phyloP scores from a whole-genome alignment of 2,888 invertebrate species.

The Epirrita christyi region DNA sequence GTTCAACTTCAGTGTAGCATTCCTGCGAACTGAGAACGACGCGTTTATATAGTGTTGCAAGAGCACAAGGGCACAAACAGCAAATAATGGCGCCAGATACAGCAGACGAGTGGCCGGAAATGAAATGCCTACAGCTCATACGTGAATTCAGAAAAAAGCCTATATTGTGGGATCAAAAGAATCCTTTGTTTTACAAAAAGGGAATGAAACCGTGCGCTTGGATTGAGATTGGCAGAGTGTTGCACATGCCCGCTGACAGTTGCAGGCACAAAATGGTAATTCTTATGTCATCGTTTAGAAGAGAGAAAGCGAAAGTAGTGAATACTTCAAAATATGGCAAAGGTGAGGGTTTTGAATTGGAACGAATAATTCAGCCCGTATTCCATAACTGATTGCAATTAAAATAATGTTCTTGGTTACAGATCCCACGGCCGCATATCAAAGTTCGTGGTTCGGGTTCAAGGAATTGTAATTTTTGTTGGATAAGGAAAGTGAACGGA shows the following conservation, averaged over 20 bases:
- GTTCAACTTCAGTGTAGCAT: conserved; percentile 46
- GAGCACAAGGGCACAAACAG: conserved; percentile 14
- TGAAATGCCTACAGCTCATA: conserved; percentile 52
- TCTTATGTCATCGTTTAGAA: conserved; percentile 56
- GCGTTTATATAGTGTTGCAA: conserved; percentile 43
- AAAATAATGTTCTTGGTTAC: conserved; percentile 24
- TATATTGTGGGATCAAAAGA: conserved; percentile 52
- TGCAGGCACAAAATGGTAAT: conserved; percentile 57
- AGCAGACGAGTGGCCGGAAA: conserved; percentile 50
- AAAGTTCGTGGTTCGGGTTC: conserved; percentile 57
- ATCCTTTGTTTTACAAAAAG: conserved; percentile 49
- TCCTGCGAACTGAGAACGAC: conserved; percentile 49
- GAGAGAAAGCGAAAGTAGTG: conserved; percentile 55
- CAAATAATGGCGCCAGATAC: conserved; percentile 41
- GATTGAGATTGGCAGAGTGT: conserved; percentile 45
- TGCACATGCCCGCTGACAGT: conserved; percentile 41
- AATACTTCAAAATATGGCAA: conserved; percentile 29
- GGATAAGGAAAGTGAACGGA: conserved; percentile 49
- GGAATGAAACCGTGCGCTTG: conserved; percentile 47
- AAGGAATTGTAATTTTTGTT: conserved; percentile 55
- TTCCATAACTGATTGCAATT: not conserved
- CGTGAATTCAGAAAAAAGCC: conserved; percentile 48
- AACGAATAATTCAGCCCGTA: not conserved
- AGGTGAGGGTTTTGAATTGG: conserved; percentile 1
- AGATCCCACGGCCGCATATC: conserved; percentile 38